Base-by-base conservation (phyloP, 2,113 vertebrate species). In the Pomatostomus ruficeps region DNA sequence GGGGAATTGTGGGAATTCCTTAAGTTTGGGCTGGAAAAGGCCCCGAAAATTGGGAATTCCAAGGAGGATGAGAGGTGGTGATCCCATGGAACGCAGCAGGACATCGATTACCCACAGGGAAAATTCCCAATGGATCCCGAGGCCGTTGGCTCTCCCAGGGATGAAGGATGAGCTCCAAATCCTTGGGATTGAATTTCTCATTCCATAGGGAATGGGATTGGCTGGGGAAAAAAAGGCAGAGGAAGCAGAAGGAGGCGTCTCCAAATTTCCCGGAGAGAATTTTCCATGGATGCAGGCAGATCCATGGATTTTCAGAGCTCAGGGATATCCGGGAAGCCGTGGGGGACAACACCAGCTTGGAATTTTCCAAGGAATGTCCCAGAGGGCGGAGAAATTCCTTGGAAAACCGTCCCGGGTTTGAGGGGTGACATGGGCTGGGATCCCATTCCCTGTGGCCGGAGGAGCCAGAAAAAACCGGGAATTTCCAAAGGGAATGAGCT, bases 191-290 rank as follows among this genome's bases (percentile, higher is more conserved):
- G 74, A 46, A 31, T 25, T 18, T 52, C 35, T 19, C 10, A 0
- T n/a, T 55, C 52, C 17, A 1, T 43, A 43, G 14, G 35, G 33
- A 43, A 25, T 0, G 2, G 2, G 1, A 0, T 40, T 43, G 48
- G 16, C 43, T 57, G 40, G 21, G 36, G n/a, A n/a, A n/a, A n/a
- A 22, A 29, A 35, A 57, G 42, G 10, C 6, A 36, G 58, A 42
- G 22, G 61, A 51, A 81, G 18, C 28, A 61, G 71, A 24, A 65
- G 23, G 40, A 67, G 28, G 7, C 10, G 18, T 36, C 46, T 38
- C 20, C 26, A 14, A 2, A 61, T 35, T n/a, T 26, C 49, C 59
- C 10, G 29, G 28, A 25, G 38, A 14, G 13, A 5, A 21, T 9
- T 67, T 52, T 22, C 6, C 33, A 31, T 14, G 42, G 45, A 7